Base-by-base conservation (phyloP, 2,888 invertebrate genomes). In the Helleia helle region DNA sequence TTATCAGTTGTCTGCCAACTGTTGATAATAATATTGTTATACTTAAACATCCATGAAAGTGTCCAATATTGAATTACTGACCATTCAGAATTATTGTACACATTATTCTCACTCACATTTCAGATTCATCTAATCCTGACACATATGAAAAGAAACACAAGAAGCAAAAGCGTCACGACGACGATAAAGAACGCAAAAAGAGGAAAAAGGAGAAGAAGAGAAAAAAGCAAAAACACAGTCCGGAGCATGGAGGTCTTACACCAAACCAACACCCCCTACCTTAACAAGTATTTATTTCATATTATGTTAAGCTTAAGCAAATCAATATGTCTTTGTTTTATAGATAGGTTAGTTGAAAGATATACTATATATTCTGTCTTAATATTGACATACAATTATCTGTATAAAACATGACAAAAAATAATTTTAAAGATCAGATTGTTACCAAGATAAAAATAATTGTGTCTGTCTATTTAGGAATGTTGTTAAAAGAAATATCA, bases 101-200 rank as follows among this genome's bases (percentile, higher is more conserved):
- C 8, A 5, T 28, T 1, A n/a, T 1, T 11, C 9, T n/a, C n/a
- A 24, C 24, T 29, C 2, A n/a, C 8, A 15, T 63, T 60, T 8
- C 60, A 89, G 89, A 89, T 64, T 87, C 88, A 18, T 86, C 88
- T 46, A 87, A 88, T 47, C 89, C 91, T 43, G 95, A 95, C 66
- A 93, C 94, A 11, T 95, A 95, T 59, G 96, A 96, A 65, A 96
- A 96, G 87, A 96, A 96, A 69, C 96, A 96, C 72, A 96, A 96
- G 87, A 96, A 96, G 69, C 95, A 95, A 62, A 96, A 95, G 68
- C 87, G 95, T 25, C 95, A 96, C 56, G 96, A 96, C 56, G 96
- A 96, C 52, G 96, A 96, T 57, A 96, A 96, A 62, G 96, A 96
- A 27, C 87, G 95, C 24, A 96, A 95, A 79, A 96, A 96, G 71